phyloP scores from a whole-genome alignment of 2,888 invertebrate genomes.

The Ctenicera cuprea region DNA sequence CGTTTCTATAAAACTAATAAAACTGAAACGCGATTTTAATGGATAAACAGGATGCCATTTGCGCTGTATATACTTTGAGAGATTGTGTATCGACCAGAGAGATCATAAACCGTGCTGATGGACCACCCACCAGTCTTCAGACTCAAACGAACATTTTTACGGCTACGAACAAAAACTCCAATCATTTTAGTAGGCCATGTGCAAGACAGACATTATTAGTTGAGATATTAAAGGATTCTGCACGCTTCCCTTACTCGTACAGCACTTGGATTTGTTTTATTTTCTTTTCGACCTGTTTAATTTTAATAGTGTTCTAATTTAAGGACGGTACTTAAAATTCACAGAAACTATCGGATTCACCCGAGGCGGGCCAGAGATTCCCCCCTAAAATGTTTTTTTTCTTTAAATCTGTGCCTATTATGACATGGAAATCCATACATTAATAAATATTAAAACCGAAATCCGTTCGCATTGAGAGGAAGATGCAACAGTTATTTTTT shows the following conservation, averaged over 20 bases:
- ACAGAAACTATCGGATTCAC: too few relatives aligned
- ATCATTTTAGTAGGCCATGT: conserved; percentile 65
- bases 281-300: conserved; percentile 41
- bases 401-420: too few relatives aligned
- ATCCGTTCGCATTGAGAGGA: conserved; percentile 36
- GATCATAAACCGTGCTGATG: conserved; percentile 61
- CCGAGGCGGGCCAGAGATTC: too few relatives aligned
- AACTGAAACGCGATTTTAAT: conserved; percentile 31
- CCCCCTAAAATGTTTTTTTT: too few relatives aligned
- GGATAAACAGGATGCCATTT: conserved; percentile 53
- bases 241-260: conserved; percentile 34
- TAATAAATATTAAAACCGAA: conserved; percentile 40
- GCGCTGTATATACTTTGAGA: conserved; percentile 40
- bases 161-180: conserved; percentile 62
- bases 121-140: conserved; percentile 61
- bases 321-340: conserved; percentile 46
- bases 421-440: conserved; percentile 35
- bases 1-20: conserved; percentile 19
- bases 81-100: conserved; percentile 55
- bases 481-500: conserved; percentile 29
- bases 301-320: conserved; percentile 52
- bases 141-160: conserved; percentile 62
- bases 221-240: conserved; percentile 51
- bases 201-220: conserved; percentile 56
- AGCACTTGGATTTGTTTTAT: conserved; percentile 43